Percentiles rank a stretch among this genome's conserved stretches.
phyloP scores from a whole-genome alignment of 2,888 invertebrate genomes.

The Boloria euphrosyne region DNA sequence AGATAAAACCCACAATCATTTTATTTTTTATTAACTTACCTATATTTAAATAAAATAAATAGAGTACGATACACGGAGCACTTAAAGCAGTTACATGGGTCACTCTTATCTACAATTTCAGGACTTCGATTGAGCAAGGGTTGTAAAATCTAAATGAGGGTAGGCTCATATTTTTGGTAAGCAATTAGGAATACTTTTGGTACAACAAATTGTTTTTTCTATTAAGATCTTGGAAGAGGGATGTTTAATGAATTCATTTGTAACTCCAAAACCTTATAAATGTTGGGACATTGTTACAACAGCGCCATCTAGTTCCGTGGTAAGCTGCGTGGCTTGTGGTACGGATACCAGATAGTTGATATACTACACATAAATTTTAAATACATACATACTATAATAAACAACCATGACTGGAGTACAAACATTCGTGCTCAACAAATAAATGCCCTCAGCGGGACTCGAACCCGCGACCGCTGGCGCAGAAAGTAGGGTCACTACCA shows the following conservation, averaged over 20 bases:
- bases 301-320: no score
- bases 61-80: slow-evolving; percentile 13
- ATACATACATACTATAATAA: no score
- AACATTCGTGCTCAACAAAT: no score
- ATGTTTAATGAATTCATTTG: not conserved
- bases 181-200: slow-evolving; percentile 11
- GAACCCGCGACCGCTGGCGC: no score
- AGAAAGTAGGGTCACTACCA: no score
- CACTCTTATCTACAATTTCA: slow-evolving; percentile 25
- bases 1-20: not conserved
- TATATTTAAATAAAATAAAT: slow-evolving; percentile 6
- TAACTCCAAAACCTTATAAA: not conserved
- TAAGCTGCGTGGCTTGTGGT: no score
- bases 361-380: no score
- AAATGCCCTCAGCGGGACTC: no score
- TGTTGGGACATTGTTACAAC: no score
- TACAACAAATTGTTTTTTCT: not conserved
- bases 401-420: no score
- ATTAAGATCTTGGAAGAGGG: not conserved
- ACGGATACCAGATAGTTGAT: no score
- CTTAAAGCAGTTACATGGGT: slow-evolving; percentile 26
- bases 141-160: slow-evolving; percentile 18
- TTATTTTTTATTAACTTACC: not conserved
- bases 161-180: slow-evolving; percentile 8
- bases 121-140: slow-evolving; percentile 26